Evolutionary conservation across 2,113 vertebrate species (phyloP).

Genomic region (Lepus europaeus): DNA sequence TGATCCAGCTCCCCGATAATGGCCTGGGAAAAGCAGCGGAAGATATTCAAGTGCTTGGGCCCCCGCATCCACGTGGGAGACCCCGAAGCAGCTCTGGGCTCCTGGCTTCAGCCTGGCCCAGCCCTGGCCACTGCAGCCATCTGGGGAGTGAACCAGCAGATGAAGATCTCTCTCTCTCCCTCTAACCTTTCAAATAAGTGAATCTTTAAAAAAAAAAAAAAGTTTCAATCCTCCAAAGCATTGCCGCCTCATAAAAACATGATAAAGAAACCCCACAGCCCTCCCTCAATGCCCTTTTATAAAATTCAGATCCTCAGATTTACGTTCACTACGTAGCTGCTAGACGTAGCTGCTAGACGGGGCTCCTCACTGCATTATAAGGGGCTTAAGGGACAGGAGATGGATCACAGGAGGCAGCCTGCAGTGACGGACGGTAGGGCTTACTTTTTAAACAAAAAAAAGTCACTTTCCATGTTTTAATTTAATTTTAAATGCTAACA

Average conservation of each 20-base stretch:
- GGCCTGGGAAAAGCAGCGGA: no score
- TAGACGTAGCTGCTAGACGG: not conserved
- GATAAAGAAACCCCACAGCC: not conserved
- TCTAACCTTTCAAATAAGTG: no score
- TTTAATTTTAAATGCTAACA: slow-evolving; percentile 82
- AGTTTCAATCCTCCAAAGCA: not conserved
- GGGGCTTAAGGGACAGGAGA: slow-evolving; percentile 40
- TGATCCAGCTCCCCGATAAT: no score
- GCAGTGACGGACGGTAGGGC: not conserved
- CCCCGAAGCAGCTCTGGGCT: no score
- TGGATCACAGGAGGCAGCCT: slow-evolving; percentile 41
- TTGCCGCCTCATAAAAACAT: not conserved
- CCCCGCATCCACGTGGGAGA: no score
- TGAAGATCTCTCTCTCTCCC: no score
- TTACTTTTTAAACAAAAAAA: slow-evolving; percentile 65
- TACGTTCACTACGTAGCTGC: not conserved
- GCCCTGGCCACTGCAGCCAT: no score
- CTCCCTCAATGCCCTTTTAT: not conserved
- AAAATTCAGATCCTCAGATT: not conserved
- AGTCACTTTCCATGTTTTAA: slow-evolving; percentile 74
- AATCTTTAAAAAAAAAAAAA: not conserved
- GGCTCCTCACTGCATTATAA: not conserved
- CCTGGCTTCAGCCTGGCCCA: no score
- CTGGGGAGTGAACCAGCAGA: no score
- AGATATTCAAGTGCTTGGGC: no score